These are phyloP conservation scores for Platycheirus rosarum DNA, from an alignment of 2,888 invertebrate species.

Conservation along the genomic window DNA sequence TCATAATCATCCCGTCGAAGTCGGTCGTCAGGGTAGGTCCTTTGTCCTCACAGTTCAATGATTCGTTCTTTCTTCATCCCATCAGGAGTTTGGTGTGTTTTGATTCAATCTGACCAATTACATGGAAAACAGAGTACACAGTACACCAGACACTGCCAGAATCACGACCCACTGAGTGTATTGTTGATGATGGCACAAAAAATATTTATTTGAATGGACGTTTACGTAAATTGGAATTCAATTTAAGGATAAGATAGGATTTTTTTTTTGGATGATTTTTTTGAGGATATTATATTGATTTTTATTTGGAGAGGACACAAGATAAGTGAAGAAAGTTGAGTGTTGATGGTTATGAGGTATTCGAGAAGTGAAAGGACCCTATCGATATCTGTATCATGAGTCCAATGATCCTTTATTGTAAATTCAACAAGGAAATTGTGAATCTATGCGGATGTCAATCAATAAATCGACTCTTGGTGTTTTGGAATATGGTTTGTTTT, in stretches of 20 bases:
- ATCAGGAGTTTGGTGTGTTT: constrained; percentile 17
- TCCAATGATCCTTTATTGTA: neutral
- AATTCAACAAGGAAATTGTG: too few species aligned
- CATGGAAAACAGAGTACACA: constrained; percentile 18
- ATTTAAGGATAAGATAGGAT: constrained; percentile 15
- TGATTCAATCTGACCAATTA: constrained; percentile 60
- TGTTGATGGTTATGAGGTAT: neutral
- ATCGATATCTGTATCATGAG: constrained; percentile 1
- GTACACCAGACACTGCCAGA: neutral
- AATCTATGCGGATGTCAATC: too few species aligned
- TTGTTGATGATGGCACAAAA: constrained; percentile 26
- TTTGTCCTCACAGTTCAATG: constrained; percentile 16
- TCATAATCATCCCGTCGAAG: neutral
- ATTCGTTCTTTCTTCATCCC: constrained; percentile 2
- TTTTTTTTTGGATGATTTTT: neutral
- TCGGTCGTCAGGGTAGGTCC: neutral
- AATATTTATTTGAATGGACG: constrained; percentile 48
- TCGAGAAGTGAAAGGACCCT: neutral
- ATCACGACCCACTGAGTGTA: constrained; percentile 28
- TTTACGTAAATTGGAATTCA: constrained; percentile 56
- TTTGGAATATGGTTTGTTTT: too few species aligned
- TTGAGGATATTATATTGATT: neutral
- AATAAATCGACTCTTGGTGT: too few species aligned
- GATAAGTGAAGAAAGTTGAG: neutral
- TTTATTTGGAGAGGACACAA: neutral